Percentiles rank a stretch among this genome's conserved stretches.
phyloP scores from a whole-genome alignment of 2,797 vertebrate species.

The Sebastes taczanowskii region DNA sequence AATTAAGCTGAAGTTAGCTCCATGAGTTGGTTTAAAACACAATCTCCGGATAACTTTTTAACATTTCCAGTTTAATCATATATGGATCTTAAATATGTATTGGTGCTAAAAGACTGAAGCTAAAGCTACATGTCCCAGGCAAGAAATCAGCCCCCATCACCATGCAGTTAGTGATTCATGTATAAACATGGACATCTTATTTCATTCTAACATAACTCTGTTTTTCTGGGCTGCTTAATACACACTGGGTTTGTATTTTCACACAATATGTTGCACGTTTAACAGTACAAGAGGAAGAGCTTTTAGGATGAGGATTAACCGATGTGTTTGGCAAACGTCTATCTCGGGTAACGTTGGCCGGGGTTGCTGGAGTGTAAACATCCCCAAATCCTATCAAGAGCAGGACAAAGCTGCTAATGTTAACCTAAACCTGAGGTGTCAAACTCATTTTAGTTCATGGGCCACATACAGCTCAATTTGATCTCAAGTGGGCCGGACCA shows the following conservation, averaged over 20 bases:
- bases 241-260: background rate
- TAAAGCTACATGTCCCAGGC: background rate
- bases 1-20: background rate
- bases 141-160: background rate
- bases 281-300: background rate
- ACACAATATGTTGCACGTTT: background rate
- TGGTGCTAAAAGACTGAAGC: background rate
- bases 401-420: background rate
- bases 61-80: background rate
- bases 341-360: background rate
- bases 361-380: background rate
- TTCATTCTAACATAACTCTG: background rate
- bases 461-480: background rate
- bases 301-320: background rate
- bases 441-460: background rate
- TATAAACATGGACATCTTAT: background rate
- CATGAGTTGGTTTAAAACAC: background rate
- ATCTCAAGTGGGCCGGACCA: background rate
- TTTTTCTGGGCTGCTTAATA: background rate
- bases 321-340: background rate
- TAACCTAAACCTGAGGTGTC: background rate
- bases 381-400: background rate
- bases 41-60: background rate
- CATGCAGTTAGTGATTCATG: background rate
- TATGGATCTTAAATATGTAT: background rate